Evolutionary conservation across 2,888 invertebrate species (phyloP), one percentile per base, ranked within the genome.

Genomic region (Homarus gammarus): DNA sequence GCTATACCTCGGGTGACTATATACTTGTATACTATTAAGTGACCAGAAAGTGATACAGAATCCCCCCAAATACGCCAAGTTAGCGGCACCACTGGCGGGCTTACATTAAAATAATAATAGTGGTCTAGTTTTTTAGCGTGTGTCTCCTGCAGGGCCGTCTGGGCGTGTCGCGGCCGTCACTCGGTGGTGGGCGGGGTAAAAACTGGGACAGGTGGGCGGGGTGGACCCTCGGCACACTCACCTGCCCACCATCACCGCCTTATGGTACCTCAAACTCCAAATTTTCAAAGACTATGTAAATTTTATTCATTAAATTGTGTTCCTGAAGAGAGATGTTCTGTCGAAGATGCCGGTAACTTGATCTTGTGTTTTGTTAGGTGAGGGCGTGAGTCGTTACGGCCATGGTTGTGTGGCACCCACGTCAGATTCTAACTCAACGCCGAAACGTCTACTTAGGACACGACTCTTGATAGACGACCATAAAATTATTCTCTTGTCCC

Each of bases 151-250:
- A 64, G 64, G 64, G 64, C 27, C 64, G 64, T 27, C 27, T 64
- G 64, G 64, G 64, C 64, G 64, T 64, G 64, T 64, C 27, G 12
- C 31, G 6, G 64, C 27, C 27, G 31, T 5, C 27, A n/a, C 8
- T 44, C 64, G 31, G 64, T 27, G 64, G 64, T 64, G 64, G 64
- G 64, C 64, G 64, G 64, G 64, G 64, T 64, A 64, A 64, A 64
- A 64, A 64, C 64, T 64, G n/a, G 27, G 64, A 64, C 27, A 64
- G 27, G 64, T 64, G 64, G 64, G 64, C n/a, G 64, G 64, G 64
- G 31, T 27, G 3, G 64, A 6, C 64, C 64, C 27, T 12, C 56
- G 56, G 22, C 56, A 22, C 56, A 12, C 56, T 18, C 22, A 22
- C 56, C 56, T 18, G 18, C 56, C 5, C 56, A 22, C 22, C 56